phyloP scores from a whole-genome alignment of 2,888 invertebrate genomes.

The Andrena minutula region DNA sequence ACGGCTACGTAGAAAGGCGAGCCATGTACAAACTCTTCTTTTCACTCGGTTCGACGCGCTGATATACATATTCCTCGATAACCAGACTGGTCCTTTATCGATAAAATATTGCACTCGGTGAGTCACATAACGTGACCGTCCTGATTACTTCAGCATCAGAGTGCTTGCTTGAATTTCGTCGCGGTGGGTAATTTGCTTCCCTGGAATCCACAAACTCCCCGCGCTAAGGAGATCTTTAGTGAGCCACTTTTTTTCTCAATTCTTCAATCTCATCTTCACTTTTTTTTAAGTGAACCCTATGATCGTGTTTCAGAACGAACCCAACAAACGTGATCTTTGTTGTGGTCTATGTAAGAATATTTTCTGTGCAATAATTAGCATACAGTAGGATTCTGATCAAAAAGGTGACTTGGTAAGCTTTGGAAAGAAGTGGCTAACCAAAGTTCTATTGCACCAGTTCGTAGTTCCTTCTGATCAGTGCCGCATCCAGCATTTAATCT shows the following conservation, averaged over 20 bases:
- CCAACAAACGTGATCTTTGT: too few relatives aligned
- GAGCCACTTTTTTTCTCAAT: too few relatives aligned
- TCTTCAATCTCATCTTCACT: too few relatives aligned
- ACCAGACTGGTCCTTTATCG: conserved; percentile 27
- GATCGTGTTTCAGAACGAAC: too few relatives aligned
- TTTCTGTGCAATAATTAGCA: neutral
- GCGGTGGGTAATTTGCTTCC: too few relatives aligned
- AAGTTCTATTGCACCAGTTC: too few relatives aligned
- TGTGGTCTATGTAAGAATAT: neutral
- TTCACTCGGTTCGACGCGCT: conserved; percentile 30
- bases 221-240: too few relatives aligned
- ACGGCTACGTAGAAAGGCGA: conserved; percentile 35
- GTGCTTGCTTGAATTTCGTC: neutral
- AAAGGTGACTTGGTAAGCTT: neutral
- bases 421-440: too few relatives aligned
- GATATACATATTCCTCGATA: conserved; percentile 11
- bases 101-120: conserved; percentile 5
- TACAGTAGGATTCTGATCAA: neutral
- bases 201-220: too few relatives aligned
- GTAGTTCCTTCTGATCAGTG: too few relatives aligned
- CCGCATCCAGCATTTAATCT: too few relatives aligned
- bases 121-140: neutral
- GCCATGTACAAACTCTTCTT: neutral
- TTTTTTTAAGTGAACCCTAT: too few relatives aligned
- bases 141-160: neutral